phyloP scores from a whole-genome alignment of 1,140 invertebrate species.

The Diachasmimorpha longicaudata region DNA sequence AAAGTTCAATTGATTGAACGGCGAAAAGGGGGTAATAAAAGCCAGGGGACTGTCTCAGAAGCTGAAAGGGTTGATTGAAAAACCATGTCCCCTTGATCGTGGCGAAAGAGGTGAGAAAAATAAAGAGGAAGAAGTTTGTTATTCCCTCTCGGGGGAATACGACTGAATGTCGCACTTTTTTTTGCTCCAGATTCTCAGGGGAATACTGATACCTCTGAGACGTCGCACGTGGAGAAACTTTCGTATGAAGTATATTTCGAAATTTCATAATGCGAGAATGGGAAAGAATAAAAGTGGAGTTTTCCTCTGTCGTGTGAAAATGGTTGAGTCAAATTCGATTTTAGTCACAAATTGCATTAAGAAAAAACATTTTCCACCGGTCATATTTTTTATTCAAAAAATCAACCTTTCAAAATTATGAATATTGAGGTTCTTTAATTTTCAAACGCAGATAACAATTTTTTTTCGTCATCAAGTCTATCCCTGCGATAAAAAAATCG shows the following conservation, averaged over 20 bases:
- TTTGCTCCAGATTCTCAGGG: neutral
- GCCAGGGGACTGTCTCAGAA: neutral
- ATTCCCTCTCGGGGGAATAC: neutral
- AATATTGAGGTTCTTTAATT: too few species aligned
- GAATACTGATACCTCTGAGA: neutral
- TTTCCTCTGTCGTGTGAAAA: neutral
- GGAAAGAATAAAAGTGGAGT: neutral
- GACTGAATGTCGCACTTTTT: neutral
- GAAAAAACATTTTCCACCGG: too few species aligned
- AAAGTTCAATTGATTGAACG: neutral
- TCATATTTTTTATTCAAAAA: too few species aligned
- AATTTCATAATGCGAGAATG: neutral
- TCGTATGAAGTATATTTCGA: neutral
- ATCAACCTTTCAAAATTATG: too few species aligned
- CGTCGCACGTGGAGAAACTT: neutral
- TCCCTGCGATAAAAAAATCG: too few species aligned
- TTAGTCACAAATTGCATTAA: too few species aligned
- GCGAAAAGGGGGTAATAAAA: neutral
- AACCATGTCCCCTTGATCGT: neutral
- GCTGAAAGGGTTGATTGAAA: neutral
- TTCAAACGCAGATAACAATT: too few species aligned
- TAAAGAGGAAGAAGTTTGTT: neutral
- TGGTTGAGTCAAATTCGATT: too few species aligned
- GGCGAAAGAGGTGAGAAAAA: neutral
- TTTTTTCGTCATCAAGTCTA: too few species aligned